phyloP scores from a whole-genome alignment of 1,140 invertebrate species.

The Trissolcus basalis region DNA sequence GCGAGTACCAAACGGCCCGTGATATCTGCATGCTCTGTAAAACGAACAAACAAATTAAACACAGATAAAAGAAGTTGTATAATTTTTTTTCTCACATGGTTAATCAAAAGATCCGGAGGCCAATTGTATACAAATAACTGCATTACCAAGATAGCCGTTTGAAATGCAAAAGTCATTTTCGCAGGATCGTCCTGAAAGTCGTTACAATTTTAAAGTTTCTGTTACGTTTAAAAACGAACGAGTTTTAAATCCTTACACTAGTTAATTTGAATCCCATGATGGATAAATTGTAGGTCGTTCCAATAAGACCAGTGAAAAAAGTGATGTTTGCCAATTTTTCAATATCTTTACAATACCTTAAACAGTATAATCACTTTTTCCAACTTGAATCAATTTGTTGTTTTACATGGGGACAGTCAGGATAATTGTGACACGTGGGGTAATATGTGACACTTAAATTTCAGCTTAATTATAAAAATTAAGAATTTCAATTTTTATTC shows the following conservation, averaged over 20 bases:
- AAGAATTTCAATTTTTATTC: no score
- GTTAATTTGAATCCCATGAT: conserved; percentile 61
- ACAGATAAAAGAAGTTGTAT: not conserved
- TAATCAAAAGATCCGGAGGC: conserved; percentile 40
- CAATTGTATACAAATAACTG: conserved; percentile 52
- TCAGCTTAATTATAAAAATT: no score
- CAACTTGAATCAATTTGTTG: no score
- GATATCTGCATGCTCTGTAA: conserved; percentile 40
- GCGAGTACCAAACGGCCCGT: conserved; percentile 32
- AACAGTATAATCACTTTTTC: no score
- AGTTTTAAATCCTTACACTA: conserved; percentile 38
- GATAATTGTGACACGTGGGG: no score
- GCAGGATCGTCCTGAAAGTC: conserved; percentile 36
- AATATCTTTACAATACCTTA: conserved; percentile 56
- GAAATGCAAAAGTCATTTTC: conserved; percentile 37
- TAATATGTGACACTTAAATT: no score
- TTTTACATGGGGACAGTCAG: no score
- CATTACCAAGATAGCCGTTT: conserved; percentile 41
- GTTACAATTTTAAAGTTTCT: no score
- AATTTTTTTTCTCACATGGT: conserved; percentile 13
- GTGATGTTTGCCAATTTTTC: conserved; percentile 42
- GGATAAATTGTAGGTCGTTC: conserved; percentile 62
- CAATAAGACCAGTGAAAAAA: conserved; percentile 54
- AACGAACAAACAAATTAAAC: not conserved
- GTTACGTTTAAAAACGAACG: not conserved